Conservation (phyloP, 2,797 vertebrate genomes). For the Numenius phaeopus region DNA sequence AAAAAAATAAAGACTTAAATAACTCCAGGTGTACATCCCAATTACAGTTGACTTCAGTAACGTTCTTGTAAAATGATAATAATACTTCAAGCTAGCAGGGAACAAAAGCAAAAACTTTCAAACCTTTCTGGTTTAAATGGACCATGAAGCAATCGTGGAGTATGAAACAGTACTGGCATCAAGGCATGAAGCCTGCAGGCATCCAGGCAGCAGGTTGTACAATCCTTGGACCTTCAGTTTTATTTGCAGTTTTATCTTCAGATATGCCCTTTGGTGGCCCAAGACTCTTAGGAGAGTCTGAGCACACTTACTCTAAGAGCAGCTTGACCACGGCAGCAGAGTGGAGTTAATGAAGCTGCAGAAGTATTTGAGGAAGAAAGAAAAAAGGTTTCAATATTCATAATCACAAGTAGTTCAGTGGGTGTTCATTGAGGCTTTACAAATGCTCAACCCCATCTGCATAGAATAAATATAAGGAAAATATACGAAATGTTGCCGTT, state of each 20-base stretch:
- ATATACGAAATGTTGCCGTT: neutral
- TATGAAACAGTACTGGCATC: neutral
- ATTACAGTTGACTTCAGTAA: neutral
- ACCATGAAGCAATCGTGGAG: neutral
- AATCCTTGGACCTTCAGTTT: neutral
- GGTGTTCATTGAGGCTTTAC: neutral
- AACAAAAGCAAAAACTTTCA: neutral
- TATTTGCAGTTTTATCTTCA: neutral
- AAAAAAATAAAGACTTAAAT: neutral
- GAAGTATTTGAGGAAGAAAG: neutral
- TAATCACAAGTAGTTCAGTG: neutral
- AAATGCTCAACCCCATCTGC: neutral
- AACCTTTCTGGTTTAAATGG: neutral
- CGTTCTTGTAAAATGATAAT: neutral
- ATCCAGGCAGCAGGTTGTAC: neutral
- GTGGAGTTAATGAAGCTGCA: neutral
- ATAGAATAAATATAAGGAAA: neutral
- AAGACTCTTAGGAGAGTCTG: neutral
- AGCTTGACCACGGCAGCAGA: neutral
- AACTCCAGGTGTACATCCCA: neutral
- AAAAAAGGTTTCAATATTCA: neutral
- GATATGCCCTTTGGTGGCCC: neutral
- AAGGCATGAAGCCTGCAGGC: neutral
- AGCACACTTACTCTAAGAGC: neutral
- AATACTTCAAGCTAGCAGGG: neutral